These are phyloP conservation scores for Indri indri DNA, from an alignment of 2,113 vertebrate species.

Conservation along the genomic window DNA sequence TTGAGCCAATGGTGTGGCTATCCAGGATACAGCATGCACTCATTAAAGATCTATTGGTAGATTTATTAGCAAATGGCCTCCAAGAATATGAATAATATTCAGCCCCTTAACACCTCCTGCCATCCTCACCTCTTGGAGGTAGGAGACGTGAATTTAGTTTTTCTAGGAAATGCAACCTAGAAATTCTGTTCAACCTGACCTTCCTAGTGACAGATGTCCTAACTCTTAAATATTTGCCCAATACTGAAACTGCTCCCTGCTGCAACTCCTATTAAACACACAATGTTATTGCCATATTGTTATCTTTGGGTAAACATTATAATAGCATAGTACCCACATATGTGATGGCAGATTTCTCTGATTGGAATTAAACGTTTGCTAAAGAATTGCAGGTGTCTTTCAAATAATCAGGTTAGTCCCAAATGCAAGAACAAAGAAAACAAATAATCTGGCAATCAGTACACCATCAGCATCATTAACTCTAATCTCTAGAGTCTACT, in stretches of 20 bases:
- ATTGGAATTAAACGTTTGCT: slow-evolving; percentile 46
- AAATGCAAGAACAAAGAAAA: slow-evolving; percentile 69
- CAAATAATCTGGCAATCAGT: slow-evolving; percentile 73
- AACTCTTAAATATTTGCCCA: neutral
- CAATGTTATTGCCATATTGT: neutral
- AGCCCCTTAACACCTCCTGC: neutral
- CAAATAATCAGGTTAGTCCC: slow-evolving; percentile 65
- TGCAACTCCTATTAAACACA: neutral
- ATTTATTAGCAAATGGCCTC: neutral
- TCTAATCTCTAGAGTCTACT: slow-evolving; percentile 64
- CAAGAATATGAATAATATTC: neutral
- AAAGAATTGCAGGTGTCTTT: slow-evolving; percentile 64
- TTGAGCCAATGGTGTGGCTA: neutral
- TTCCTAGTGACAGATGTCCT: neutral
- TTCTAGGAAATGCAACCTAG: neutral
- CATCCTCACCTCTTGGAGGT: neutral
- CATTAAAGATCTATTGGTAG: neutral
- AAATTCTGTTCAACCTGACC: neutral
- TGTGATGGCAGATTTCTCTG: slow-evolving; percentile 6
- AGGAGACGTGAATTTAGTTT: neutral
- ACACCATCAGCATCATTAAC: slow-evolving; percentile 71
- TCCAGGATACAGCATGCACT: neutral
- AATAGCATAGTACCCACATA: neutral
- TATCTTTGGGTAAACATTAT: neutral
- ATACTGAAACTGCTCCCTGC: neutral